Evolutionary conservation across 2,797 vertebrate genomes (phyloP).

Genomic region (Myoxocephalus aenaeus): DNA sequence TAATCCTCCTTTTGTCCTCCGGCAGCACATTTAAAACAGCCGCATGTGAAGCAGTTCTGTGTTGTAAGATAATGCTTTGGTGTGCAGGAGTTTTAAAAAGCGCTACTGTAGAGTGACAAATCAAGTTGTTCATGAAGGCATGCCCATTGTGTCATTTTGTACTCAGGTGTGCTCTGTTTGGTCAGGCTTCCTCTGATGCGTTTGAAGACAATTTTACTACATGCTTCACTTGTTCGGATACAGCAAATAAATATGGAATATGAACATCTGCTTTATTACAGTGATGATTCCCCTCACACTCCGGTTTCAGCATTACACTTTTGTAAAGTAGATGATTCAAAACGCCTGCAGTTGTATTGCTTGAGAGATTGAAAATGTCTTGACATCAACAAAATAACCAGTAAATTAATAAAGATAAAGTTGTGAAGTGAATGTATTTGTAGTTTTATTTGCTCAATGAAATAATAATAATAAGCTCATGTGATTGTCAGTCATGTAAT

Average conservation of each 20-base stretch:
- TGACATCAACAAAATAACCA: conserved; percentile 40
- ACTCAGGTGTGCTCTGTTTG: conserved; percentile 37
- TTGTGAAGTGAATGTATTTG: conserved; percentile 21
- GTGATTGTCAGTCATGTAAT: neutral
- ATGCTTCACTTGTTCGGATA: conserved; percentile 20
- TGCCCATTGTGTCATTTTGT: conserved; percentile 38
- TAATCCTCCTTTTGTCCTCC: neutral
- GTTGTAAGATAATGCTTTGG: conserved; percentile 15
- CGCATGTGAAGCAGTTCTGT: conserved; percentile 26
- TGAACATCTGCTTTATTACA: conserved; percentile 24
- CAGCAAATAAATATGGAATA: conserved; percentile 25
- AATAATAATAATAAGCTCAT: neutral
- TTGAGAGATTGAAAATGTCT: conserved; percentile 25
- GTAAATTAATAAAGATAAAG: conserved; percentile 58
- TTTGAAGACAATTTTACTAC: conserved; percentile 8
- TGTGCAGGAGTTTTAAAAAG: conserved; percentile 27
- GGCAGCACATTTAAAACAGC: conserved; percentile 22
- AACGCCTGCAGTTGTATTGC: conserved; percentile 53
- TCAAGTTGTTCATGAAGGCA: conserved; percentile 12
- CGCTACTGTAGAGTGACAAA: conserved; percentile 33
- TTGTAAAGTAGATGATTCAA: conserved; percentile 50
- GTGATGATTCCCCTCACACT: conserved; percentile 22
- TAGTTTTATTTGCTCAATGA: conserved; percentile 30
- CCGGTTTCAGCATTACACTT: conserved; percentile 36
- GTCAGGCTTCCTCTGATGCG: conserved; percentile 12